Evolutionary conservation across 2,113 vertebrate genomes (phyloP).

Genomic region (Taurulus bubalis): DNA sequence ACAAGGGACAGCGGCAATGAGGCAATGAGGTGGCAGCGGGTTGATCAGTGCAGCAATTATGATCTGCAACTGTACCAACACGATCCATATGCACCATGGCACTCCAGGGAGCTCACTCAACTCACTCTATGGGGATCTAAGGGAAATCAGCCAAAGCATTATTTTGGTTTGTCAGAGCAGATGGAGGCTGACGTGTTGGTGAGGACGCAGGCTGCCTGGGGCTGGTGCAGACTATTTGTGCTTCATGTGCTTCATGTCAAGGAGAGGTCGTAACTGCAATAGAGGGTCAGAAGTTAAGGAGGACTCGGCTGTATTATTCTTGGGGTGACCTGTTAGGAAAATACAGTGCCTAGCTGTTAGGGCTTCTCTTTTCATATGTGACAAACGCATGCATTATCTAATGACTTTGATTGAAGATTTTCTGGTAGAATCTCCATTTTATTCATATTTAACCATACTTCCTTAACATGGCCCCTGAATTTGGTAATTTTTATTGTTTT

Average conservation of each 20-base stretch:
- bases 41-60: conserved; percentile 25
- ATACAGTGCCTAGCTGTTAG: neutral
- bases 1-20: conserved; percentile 29
- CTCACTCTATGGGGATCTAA: neutral
- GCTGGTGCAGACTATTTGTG: conserved; percentile 6
- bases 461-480: neutral
- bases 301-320: neutral
- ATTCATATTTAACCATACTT: neutral
- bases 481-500: neutral
- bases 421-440: neutral
- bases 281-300: conserved; percentile 27
- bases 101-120: neutral
- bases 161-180: conserved; percentile 10
- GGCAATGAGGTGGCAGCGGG: conserved; percentile 22
- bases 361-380: neutral
- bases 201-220: conserved; percentile 1
- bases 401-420: neutral
- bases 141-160: conserved; percentile 20
- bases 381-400: neutral
- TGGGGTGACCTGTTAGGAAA: neutral
- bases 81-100: neutral
- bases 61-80: conserved; percentile 16
- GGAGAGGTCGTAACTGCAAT: conserved; percentile 30
- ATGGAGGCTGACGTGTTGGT: conserved; percentile 3
- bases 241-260: conserved; percentile 34